phyloP scores from a whole-genome alignment of 2,113 vertebrate genomes.

The Ptilorrhoa leucosticta region DNA sequence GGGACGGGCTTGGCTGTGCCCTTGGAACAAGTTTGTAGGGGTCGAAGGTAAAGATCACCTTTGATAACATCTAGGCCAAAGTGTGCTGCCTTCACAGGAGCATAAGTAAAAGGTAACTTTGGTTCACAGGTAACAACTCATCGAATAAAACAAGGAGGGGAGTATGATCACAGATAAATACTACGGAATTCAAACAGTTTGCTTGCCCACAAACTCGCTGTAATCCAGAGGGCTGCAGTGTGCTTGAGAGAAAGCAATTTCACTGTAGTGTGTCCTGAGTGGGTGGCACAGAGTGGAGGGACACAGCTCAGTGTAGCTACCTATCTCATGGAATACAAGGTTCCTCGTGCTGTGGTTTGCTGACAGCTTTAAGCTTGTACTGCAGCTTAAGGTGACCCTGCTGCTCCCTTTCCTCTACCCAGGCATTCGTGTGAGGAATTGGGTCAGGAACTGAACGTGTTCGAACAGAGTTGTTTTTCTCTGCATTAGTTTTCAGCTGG shows the following conservation, averaged over 20 bases:
- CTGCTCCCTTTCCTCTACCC: background rate
- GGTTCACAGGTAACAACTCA: background rate
- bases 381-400: background rate
- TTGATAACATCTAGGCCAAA: background rate
- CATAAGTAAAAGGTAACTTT: background rate
- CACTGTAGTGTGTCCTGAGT: accelerated
- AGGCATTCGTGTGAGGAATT: accelerated
- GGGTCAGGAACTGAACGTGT: background rate
- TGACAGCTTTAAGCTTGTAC: background rate
- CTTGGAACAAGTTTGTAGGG: background rate
- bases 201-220: background rate
- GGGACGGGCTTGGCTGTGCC: background rate
- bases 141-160: background rate
- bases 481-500: background rate
- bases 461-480: background rate
- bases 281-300: background rate
- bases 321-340: background rate
- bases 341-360: background rate
- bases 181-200: background rate
- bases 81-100: background rate
- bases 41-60: background rate
- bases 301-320: background rate
- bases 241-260: background rate
- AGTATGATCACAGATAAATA: background rate
- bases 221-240: background rate